Conservation (phyloP, 2,113 vertebrate species). For the Psittacula cyanocephala region DNA sequence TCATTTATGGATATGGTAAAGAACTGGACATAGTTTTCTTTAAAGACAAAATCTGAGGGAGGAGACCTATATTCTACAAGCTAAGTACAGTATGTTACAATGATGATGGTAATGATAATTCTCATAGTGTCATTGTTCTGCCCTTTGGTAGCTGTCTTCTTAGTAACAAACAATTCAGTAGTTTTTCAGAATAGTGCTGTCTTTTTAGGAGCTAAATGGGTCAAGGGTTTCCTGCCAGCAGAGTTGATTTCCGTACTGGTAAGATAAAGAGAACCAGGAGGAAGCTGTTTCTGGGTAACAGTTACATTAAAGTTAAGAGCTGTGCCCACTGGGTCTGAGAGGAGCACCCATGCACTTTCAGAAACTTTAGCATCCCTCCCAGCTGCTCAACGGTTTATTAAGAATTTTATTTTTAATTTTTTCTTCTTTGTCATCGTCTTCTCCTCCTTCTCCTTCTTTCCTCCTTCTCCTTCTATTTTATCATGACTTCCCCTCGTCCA, state of each 20-base stretch:
- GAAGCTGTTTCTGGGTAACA: background rate
- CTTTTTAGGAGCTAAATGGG: background rate
- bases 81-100: background rate
- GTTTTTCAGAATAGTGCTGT: background rate
- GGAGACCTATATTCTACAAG: background rate
- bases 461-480: background rate
- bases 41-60: background rate
- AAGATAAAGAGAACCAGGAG: background rate
- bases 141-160: background rate
- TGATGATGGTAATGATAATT: background rate
- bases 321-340: background rate
- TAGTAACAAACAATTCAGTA: background rate
- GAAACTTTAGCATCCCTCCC: background rate
- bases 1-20: background rate
- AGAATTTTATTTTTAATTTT: background rate
- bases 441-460: background rate
- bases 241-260: background rate
- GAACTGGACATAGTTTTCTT: background rate
- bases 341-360: background rate
- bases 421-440: background rate
- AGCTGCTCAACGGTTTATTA: background rate
- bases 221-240: background rate
- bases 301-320: background rate
- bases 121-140: background rate
- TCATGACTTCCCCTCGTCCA: background rate